Evolutionary conservation across 2,113 vertebrate species (phyloP).

Genomic region (Odocoileus hemionus): DNA sequence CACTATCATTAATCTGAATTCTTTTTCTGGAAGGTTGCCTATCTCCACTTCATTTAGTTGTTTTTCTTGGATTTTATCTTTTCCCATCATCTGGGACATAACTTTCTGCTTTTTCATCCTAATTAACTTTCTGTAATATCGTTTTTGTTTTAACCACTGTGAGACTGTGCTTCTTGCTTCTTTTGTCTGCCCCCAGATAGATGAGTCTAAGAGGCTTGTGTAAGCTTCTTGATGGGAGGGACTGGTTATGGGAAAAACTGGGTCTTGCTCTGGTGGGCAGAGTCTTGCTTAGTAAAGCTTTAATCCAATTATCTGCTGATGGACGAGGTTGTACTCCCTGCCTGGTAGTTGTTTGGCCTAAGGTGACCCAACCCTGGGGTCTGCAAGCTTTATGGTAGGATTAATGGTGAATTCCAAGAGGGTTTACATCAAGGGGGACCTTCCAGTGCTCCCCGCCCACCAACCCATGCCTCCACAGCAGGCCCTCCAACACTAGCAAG

Average conservation of each 20-base stretch:
- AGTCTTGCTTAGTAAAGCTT: background rate
- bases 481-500: background rate
- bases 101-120: background rate
- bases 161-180: background rate
- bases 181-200: background rate
- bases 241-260: background rate
- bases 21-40: background rate
- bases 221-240: background rate
- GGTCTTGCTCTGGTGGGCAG: background rate
- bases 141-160: background rate
- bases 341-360: background rate
- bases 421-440: background rate
- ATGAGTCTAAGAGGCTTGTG: background rate
- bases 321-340: background rate
- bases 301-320: background rate
- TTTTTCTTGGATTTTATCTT: background rate
- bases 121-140: background rate
- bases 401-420: background rate
- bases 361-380: background rate
- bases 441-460: background rate
- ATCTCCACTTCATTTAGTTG: background rate
- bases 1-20: background rate
- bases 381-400: background rate
- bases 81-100: background rate
- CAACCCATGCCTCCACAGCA: background rate